Evolutionary conservation across 2,888 invertebrate species (phyloP).

Genomic region (Caenorhabditis sp.): DNA sequence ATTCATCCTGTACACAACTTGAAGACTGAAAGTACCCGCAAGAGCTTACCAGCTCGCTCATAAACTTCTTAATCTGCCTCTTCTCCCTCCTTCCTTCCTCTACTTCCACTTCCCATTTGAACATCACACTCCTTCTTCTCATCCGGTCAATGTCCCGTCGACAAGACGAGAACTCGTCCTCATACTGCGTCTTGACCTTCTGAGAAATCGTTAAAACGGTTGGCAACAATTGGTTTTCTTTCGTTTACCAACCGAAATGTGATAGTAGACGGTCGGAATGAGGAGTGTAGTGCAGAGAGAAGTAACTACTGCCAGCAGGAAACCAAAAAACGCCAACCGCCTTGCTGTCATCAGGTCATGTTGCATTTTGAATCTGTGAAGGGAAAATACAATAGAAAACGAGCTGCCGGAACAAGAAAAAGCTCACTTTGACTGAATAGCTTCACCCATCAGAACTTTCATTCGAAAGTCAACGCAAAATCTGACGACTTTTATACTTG

Average conservation of each 20-base stretch:
- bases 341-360: constrained; percentile 10
- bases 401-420: too few species aligned
- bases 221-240: neutral
- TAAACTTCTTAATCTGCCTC: constrained; percentile 36
- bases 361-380: too few species aligned
- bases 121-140: constrained; percentile 18
- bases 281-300: constrained; percentile 21
- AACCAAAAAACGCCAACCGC: constrained; percentile 28
- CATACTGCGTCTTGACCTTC: constrained; percentile 27
- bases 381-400: too few species aligned
- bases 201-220: constrained; percentile 10
- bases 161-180: constrained; percentile 18
- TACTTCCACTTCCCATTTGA: constrained; percentile 3
- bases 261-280: constrained; percentile 35
- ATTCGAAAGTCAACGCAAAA: neutral
- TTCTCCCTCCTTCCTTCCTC: constrained; percentile 14
- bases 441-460: constrained; percentile 3
- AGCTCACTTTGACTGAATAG: constrained; percentile 8
- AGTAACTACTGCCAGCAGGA: constrained; percentile 23
- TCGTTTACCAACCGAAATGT: constrained; percentile 13
- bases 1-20: too few species aligned
- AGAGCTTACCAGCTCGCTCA: constrained; percentile 25
- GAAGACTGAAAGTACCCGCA: neutral
- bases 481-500: constrained; percentile 10
- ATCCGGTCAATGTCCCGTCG: constrained; percentile 8